Evolutionary conservation across 2,888 invertebrate species (phyloP).

Genomic region (Leucophenga maculata): DNA sequence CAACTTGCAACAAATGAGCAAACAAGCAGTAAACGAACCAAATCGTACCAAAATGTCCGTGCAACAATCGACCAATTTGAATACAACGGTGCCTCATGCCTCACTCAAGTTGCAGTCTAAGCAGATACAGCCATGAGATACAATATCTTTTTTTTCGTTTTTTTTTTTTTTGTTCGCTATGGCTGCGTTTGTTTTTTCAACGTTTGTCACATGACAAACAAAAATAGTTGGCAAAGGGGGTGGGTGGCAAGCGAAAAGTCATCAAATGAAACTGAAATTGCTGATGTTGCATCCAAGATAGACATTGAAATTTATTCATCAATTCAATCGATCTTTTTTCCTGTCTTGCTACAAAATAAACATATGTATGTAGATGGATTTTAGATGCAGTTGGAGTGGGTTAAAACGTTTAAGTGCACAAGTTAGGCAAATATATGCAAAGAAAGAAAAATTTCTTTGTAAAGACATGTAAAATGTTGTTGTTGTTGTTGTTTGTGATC

Average conservation of each 20-base stretch:
- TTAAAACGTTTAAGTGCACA: too few relatives aligned
- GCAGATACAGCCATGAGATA: too few relatives aligned
- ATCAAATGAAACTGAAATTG: constrained; percentile 20
- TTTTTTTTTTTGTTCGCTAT: too few relatives aligned
- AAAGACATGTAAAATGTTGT: too few relatives aligned
- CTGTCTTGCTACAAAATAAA: not conserved
- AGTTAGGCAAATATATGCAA: too few relatives aligned
- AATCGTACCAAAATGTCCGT: not conserved
- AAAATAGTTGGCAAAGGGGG: not conserved
- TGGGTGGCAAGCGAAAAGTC: not conserved
- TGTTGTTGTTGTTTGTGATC: too few relatives aligned
- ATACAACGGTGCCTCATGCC: not conserved
- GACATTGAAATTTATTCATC: constrained; percentile 40
- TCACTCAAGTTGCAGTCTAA: too few relatives aligned
- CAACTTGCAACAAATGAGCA: constrained; percentile 49
- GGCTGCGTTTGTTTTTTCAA: not conserved
- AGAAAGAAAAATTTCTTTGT: too few relatives aligned
- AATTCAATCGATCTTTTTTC: constrained; percentile 33
- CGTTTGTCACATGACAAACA: not conserved
- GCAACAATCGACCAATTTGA: not conserved
- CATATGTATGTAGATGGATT: too few relatives aligned
- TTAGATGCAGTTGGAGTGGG: too few relatives aligned
- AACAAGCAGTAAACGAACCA: constrained; percentile 16
- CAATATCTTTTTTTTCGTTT: too few relatives aligned
- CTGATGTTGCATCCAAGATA: constrained; percentile 25